Conservation (phyloP, 2,113 vertebrate genomes). For the Astur gentilis region DNA sequence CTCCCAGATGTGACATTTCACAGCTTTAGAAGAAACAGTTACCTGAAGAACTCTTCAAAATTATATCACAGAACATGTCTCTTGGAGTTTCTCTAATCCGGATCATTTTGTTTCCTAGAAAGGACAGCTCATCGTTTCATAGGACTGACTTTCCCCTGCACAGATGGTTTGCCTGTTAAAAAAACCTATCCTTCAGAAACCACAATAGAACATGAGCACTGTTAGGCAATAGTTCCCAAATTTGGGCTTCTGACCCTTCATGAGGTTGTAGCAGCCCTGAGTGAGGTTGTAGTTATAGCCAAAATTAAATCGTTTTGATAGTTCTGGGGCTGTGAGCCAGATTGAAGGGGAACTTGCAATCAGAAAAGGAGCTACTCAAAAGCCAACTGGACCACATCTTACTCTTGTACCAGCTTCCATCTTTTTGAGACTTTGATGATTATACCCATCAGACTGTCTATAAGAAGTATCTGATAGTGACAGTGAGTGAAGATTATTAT, state of each 20-base stretch:
- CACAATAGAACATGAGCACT: neutral
- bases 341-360: neutral
- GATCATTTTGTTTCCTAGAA: neutral
- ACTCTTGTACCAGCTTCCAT: neutral
- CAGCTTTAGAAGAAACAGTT: neutral
- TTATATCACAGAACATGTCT: neutral
- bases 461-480: neutral
- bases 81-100: neutral
- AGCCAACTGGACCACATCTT: neutral
- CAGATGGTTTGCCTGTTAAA: neutral
- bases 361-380: neutral
- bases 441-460: neutral
- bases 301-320: neutral
- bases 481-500: neutral
- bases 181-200: neutral
- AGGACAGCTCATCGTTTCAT: neutral
- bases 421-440: neutral
- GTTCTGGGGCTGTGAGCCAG: neutral
- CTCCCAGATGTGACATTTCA: neutral
- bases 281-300: neutral
- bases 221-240: neutral
- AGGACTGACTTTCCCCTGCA: neutral
- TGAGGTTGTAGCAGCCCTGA: neutral
- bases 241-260: neutral
- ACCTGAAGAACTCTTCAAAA: neutral